Base-by-base conservation (phyloP, 2,113 vertebrate genomes). In the Tretioscincus oriximinensis region DNA sequence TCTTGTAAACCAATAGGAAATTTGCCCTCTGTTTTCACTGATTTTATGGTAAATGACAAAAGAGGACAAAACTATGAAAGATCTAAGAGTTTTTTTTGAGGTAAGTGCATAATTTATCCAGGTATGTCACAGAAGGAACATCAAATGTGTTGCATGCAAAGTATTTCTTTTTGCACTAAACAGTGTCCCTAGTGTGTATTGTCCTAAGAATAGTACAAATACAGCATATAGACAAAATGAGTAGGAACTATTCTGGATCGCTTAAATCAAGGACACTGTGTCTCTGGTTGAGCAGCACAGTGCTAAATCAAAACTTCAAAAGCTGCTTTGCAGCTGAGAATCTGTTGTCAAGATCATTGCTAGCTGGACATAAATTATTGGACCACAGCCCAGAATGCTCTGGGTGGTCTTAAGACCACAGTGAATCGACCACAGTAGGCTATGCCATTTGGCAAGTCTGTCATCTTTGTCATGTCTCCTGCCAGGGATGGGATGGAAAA, bases 401-500 rank as follows among this genome's bases (percentile, higher is more conserved):
- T 80, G 78, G 78, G 69, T 80, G 78, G 78, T 80, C 78, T 67
- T 51, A 68, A 51, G 76, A 68, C 47, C 69, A 80, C 69, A 51
- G 21, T 72, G 69, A 64, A 80, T 63, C 47, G 69, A 73, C 35
- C 11, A 8, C 69, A 64, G 20, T 49, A n/a, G 69, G n/a, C 60
- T 80, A 64, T 29, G 49, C 10, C 29, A 51, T 80, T 80, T 73
- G 78, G 78, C 78, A 80, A 28, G 58, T 21, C 41, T 65, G 49
- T 73, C 26, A 73, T 64, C 69, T 64, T 64, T 80, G 63, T 73
- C 78, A 73, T 80, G n/a, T 14, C n/a, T 80, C 9, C 41, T 22
- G n/a, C n/a, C 41, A 80, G 26, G 24, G 60, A 64, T 49, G 22
- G 35, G 41, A 73, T 73, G n/a, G 60, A 73, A 80, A 80, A 65